Conservation (phyloP, 2,113 vertebrate species). For the Poecile atricapillus region DNA sequence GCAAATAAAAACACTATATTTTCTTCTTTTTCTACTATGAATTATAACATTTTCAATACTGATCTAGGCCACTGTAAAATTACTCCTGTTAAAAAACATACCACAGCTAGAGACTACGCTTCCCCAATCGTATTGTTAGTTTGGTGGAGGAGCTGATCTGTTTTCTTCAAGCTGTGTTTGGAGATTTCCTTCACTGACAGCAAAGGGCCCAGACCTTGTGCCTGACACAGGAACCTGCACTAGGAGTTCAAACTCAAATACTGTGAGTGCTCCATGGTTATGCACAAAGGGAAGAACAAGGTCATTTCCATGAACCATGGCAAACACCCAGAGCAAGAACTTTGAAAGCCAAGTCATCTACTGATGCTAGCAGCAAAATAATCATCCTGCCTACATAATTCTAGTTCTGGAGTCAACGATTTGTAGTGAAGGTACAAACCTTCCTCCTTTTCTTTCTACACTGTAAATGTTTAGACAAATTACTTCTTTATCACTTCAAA, state of each 20-base stretch:
- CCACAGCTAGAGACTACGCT: neutral
- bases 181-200: neutral
- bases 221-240: accelerated
- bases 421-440: accelerated
- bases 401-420: neutral
- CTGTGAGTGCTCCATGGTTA: neutral
- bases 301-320: neutral
- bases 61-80: neutral
- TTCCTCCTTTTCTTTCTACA: neutral
- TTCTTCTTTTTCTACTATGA: neutral
- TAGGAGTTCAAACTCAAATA: neutral
- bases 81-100: neutral
- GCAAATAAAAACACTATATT: neutral
- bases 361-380: neutral
- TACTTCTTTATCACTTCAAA: neutral
- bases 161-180: neutral
- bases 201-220: neutral
- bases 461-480: neutral
- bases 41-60: neutral
- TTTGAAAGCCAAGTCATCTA: neutral
- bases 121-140: neutral
- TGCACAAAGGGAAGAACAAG: neutral
- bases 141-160: neutral
- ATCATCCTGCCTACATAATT: neutral
- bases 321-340: neutral